Percentiles rank a stretch among this genome's conserved stretches.
Conservation (phyloP, 1,140 invertebrate genomes). For the Pachypeltis micranthus region DNA sequence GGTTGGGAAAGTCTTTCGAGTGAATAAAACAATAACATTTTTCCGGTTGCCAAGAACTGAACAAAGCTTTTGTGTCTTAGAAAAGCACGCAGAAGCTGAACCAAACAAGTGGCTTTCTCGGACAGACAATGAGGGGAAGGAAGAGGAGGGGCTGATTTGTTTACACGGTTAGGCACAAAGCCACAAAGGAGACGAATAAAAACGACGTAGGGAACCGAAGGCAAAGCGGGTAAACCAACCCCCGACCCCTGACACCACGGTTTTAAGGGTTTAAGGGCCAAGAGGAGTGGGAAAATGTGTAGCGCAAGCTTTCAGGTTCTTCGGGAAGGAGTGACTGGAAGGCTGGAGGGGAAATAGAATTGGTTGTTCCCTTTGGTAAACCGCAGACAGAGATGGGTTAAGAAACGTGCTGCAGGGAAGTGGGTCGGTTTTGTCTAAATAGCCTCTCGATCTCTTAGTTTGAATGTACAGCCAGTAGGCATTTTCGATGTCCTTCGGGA, state of each 20-base stretch:
- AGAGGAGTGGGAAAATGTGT: too few species aligned
- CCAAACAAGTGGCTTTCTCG: neutral
- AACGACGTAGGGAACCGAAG: neutral
- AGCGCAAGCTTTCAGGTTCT: too few species aligned
- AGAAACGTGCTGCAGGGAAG: too few species aligned
- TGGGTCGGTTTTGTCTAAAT: too few species aligned
- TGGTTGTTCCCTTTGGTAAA: neutral
- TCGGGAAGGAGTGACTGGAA: too few species aligned
- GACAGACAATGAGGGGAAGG: neutral
- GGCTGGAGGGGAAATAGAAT: neutral
- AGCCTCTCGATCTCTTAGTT: too few species aligned
- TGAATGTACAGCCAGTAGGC: too few species aligned
- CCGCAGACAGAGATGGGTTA: neutral
- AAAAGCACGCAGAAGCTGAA: neutral
- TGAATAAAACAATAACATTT: neutral
- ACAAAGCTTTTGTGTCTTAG: neutral
- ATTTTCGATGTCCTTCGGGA: too few species aligned
- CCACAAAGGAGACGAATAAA: neutral
- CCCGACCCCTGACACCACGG: too few species aligned
- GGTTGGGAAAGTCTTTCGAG: neutral
- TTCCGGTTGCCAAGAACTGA: neutral
- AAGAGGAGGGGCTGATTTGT: neutral
- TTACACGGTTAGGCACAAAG: constrained; percentile 3
- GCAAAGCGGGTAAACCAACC: too few species aligned
- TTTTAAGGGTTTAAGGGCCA: too few species aligned